A percentile compares a stretch with the other conserved stretches of the same genome.
These are phyloP conservation scores for Rapana venosa DNA, from an alignment of 2,888 invertebrate genomes.

Conservation along the genomic window DNA sequence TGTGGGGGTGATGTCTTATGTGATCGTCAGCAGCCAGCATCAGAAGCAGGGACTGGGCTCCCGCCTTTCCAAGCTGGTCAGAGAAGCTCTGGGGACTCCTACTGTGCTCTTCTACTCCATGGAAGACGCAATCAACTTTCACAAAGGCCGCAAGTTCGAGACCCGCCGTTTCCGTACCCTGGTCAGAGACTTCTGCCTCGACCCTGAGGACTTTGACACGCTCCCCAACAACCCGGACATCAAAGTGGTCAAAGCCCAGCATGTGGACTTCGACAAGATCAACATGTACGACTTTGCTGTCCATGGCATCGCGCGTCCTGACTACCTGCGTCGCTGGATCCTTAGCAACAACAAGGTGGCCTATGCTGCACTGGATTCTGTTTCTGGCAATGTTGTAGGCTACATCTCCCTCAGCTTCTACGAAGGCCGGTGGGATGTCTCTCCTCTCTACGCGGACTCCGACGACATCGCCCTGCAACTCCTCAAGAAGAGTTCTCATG, in stretches of 20 bases:
- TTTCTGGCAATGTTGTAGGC: conserved; percentile 7
- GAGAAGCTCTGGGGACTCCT: background rate
- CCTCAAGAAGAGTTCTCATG: conserved; percentile 22
- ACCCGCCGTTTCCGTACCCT: conserved; percentile 31
- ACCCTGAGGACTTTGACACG: conserved; percentile 17
- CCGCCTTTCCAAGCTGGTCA: background rate
- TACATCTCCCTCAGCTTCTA: conserved; percentile 33
- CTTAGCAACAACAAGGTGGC: conserved; percentile 3
- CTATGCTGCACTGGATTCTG: conserved; percentile 31
- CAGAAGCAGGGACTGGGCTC: conserved; percentile 38
- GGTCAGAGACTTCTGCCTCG: conserved; percentile 35
- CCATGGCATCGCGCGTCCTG: conserved; percentile 31
- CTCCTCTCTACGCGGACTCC: conserved; percentile 41
- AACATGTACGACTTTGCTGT: conserved; percentile 26
- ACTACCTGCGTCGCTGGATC: conserved; percentile 36
- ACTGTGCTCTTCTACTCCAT: conserved; percentile 32
- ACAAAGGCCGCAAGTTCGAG: conserved; percentile 19
- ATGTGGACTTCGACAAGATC: conserved; percentile 28
- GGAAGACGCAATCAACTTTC: conserved; percentile 31
- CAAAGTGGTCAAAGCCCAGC: background rate
- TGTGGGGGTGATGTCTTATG: conserved; percentile 35
- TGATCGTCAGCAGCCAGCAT: conserved; percentile 31
- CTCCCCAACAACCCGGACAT: background rate
- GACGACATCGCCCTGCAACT: conserved; percentile 34
- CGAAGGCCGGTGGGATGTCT: conserved; percentile 36